Conservation (phyloP, 1,140 invertebrate species). For the Atopsyche davidsoni region DNA sequence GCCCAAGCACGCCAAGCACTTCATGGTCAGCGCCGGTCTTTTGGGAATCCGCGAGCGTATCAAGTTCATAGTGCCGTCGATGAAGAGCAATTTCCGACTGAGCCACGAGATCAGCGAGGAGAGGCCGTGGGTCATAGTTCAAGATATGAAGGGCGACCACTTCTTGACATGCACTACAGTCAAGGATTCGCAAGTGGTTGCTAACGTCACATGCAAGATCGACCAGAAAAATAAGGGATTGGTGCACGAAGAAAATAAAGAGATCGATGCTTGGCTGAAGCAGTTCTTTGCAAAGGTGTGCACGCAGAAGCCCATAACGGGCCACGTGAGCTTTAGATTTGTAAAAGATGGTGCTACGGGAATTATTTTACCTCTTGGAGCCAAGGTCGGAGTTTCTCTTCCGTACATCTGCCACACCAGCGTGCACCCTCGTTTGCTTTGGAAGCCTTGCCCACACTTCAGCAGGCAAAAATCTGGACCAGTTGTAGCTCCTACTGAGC, state of each 20-base stretch:
- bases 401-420: conserved; percentile 71
- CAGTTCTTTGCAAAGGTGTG: conserved; percentile 60
- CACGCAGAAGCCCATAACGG: conserved; percentile 57
- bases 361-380: conserved; percentile 56
- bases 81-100: conserved; percentile 56
- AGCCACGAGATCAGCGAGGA: conserved; percentile 62
- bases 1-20: conserved; percentile 54
- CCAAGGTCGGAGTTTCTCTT: conserved; percentile 65
- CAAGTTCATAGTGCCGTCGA: conserved; percentile 60
- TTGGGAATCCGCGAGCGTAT: conserved; percentile 61
- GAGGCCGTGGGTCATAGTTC: conserved; percentile 69
- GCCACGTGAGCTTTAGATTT: conserved; percentile 62
- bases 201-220: conserved; percentile 70
- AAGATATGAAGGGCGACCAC: conserved; percentile 65
- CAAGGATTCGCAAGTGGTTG: conserved; percentile 65
- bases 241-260: conserved; percentile 59
- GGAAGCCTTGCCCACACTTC: conserved; percentile 57
- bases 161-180: conserved; percentile 74
- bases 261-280: conserved; percentile 65
- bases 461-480: conserved; percentile 49
- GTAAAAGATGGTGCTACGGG: conserved; percentile 42
- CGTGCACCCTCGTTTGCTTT: conserved; percentile 57
- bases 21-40: conserved; percentile 66
- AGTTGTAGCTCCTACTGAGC: conserved; percentile 40
- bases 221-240: conserved; percentile 60